Percentiles rank a stretch among this genome's conserved stretches.
These are phyloP conservation scores for Drosophila pandora DNA, from an alignment of 1,140 invertebrate species.

Conservation along the genomic window DNA sequence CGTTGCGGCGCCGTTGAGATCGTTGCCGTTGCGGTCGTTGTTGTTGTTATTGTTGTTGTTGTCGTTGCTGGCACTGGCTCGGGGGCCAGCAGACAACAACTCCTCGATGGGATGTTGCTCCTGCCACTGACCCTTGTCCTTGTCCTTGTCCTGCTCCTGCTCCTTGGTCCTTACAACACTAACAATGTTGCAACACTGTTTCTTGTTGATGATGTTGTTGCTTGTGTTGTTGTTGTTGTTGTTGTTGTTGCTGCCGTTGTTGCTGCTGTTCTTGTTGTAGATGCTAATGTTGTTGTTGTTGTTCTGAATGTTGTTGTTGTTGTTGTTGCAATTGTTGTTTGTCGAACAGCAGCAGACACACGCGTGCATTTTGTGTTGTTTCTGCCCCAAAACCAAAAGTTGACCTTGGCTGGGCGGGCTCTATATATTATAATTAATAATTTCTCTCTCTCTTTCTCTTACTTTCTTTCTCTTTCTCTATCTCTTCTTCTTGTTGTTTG, in stretches of 20 bases:
- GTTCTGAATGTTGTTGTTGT: slow-evolving; percentile 5
- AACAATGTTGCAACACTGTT: not conserved
- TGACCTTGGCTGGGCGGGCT: slow-evolving; percentile 63
- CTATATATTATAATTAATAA: slow-evolving; percentile 6
- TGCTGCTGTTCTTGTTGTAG: slow-evolving; percentile 11
- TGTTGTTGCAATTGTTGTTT: slow-evolving; percentile 61
- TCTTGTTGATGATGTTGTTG: slow-evolving; percentile 10
- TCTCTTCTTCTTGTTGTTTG: slow-evolving; percentile 6
- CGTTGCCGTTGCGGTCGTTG: slow-evolving; percentile 50
- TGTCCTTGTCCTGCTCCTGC: not conserved
- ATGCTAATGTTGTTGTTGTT: slow-evolving; percentile 9
- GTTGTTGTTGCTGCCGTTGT: slow-evolving; percentile 1
- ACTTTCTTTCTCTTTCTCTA: not conserved
- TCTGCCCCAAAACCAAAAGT: slow-evolving; percentile 57
- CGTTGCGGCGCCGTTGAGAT: slow-evolving; percentile 69
- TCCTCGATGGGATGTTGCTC: slow-evolving; percentile 24
- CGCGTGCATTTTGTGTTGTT: slow-evolving; percentile 80
- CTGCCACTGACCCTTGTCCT: slow-evolving; percentile 17
- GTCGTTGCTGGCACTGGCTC: slow-evolving; percentile 50
- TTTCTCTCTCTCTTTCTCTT: slow-evolving; percentile 1
- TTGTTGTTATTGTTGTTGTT: slow-evolving; percentile 41
- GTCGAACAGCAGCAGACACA: slow-evolving; percentile 72
- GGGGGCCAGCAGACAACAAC: slow-evolving; percentile 47
- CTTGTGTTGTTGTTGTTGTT: slow-evolving; percentile 6
- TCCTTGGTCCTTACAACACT: not conserved